Evolutionary conservation across 2,797 vertebrate genomes (phyloP).

Genomic region (Echeneis naucrates): DNA sequence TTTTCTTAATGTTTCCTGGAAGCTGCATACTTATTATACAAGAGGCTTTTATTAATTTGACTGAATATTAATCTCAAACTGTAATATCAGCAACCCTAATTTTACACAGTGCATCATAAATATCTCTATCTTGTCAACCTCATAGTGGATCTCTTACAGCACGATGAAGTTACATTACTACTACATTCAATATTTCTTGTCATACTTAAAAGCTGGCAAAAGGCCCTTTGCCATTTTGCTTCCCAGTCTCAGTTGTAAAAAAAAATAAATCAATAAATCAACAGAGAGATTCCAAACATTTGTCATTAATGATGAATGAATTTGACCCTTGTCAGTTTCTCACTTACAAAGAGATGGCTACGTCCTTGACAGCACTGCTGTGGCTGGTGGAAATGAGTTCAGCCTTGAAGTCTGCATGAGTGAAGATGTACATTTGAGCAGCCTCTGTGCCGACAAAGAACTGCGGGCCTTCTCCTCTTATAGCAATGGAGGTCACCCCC

Average conservation of each 20-base stretch:
- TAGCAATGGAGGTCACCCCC: conserved; percentile 87
- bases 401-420: conserved; percentile 84
- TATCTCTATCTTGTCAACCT: neutral
- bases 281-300: neutral
- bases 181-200: conserved; percentile 13
- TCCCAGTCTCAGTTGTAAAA: neutral
- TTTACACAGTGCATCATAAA: neutral
- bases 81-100: neutral
- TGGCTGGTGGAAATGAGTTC: conserved; percentile 89
- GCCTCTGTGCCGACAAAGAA: conserved; percentile 89
- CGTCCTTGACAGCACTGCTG: conserved; percentile 83
- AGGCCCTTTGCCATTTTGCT: neutral
- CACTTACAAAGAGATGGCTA: conserved; percentile 90
- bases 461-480: conserved; percentile 86
- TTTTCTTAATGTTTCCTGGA: neutral
- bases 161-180: neutral
- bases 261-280: neutral
- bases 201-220: conserved; percentile 6
- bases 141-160: neutral
- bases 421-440: conserved; percentile 87
- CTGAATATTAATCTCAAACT: neutral
- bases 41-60: neutral
- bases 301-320: neutral
- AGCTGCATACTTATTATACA: neutral
- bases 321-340: conserved; percentile 1